Evolutionary conservation across 2,113 vertebrate genomes (phyloP).

Genomic region (Corapipo altera): DNA sequence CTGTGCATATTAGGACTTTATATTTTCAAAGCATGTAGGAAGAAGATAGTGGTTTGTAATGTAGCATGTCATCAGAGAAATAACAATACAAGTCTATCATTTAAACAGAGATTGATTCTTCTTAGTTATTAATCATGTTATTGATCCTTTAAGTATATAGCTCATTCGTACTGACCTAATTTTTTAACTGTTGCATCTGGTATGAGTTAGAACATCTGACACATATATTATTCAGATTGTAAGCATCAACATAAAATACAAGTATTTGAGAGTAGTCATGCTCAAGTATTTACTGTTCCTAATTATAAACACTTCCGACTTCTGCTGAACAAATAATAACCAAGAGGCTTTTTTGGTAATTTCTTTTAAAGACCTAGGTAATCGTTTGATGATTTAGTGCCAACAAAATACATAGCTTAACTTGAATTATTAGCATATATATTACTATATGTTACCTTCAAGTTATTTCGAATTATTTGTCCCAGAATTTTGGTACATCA

Average conservation of each 20-base stretch:
- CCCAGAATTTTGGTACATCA: neutral
- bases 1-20: neutral
- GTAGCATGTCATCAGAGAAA: neutral
- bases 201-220: neutral
- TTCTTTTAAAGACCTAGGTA: neutral
- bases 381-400: neutral
- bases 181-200: neutral
- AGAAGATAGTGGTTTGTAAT: neutral
- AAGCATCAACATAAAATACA: neutral
- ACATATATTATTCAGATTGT: neutral
- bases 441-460: neutral
- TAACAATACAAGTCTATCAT: neutral
- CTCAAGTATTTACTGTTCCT: neutral
- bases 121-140: neutral
- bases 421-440: neutral
- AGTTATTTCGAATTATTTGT: neutral
- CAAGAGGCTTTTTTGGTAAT: neutral
- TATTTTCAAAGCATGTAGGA: neutral
- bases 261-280: neutral
- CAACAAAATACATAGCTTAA: neutral
- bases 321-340: neutral
- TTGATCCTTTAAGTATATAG: neutral
- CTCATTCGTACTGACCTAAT: neutral
- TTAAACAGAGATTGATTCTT: neutral
- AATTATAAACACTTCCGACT: neutral